Base-by-base conservation (phyloP, 92 coral and sea anemone species). In the Epizoanthus stellaris region DNA sequence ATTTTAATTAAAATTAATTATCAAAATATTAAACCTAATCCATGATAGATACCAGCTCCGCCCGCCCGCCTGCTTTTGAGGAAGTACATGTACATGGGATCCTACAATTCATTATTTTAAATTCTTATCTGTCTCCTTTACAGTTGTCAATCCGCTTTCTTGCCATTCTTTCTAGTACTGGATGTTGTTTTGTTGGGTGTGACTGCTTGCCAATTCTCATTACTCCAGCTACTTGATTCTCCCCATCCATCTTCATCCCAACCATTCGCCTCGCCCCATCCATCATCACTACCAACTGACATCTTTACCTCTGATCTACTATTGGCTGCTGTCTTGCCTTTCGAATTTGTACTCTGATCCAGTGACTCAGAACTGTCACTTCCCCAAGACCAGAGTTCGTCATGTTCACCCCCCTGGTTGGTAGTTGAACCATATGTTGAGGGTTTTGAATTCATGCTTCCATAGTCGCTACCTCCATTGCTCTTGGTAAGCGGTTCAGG, bases 241-340 rank as follows among this genome's bases (percentile, higher is more conserved):
- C 98, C 98, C 98, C 98, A 95, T 13, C 90, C 98, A 56, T 91
- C 97, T 65, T 90, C 93, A 19, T 84, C 90, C 98, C 98, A 95
- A 19, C 95, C 88, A 25, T 90, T 91, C 49, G 83, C 56, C 20
- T 87, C 87, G 3, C 72, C 91, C 89, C 85, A 90, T 10, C 91
- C 92, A 71, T 85, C 93, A 73, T 91, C 83, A 19, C 83, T 79
- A 19, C 58, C 52, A 4, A 79, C 14, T 43, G 83, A 64, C 23
- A 47, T 53, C 67, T 79, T 79, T 1, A 59, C 67, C 43, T 79
- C 83, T 39, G 65, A 15, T 79, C 65, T 77, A 4, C 39, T 53
- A 42, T 40, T 69, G 43, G 82, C 63, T 57, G 63, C 61, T 21
- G 72, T 30, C 52, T 63, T 79, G 72, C 40, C 60, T 61, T 45